Evolutionary conservation across 2,113 vertebrate genomes (phyloP).

Genomic region (Monopterus albus): DNA sequence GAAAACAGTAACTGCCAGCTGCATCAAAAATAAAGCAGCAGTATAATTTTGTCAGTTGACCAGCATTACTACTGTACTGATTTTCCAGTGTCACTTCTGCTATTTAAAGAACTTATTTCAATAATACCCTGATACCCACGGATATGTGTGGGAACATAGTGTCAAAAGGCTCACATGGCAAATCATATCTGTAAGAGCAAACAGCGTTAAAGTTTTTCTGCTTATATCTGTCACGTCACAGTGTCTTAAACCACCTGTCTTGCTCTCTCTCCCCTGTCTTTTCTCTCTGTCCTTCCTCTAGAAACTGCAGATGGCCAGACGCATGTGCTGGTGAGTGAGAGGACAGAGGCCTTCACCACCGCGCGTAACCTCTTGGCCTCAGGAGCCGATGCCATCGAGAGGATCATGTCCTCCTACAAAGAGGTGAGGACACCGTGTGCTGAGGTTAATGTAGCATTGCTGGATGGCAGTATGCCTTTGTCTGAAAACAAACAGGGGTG

Average conservation of each 20-base stretch:
- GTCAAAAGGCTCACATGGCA: no score
- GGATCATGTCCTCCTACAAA: constrained; percentile 99
- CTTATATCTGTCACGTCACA: no score
- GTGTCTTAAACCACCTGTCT: no score
- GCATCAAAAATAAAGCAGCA: constrained; percentile 24
- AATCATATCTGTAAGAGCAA: no score
- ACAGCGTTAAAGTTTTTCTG: no score
- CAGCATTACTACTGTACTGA: neutral
- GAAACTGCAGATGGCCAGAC: constrained; percentile 91
- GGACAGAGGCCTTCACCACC: constrained; percentile 97
- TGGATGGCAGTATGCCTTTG: neutral
- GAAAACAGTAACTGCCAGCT: constrained; percentile 14
- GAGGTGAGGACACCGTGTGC: constrained; percentile 76
- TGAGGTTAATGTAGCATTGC: neutral
- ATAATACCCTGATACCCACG: no score
- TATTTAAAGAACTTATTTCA: constrained; percentile 21
- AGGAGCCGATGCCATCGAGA: constrained; percentile 96
- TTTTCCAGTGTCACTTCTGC: neutral
- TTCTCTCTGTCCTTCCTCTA: constrained; percentile 47
- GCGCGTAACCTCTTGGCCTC: constrained; percentile 95
- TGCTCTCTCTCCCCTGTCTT: no score
- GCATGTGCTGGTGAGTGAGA: constrained; percentile 94
- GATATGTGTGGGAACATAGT: no score
- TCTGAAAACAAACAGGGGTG: no score
- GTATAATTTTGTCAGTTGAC: no score